Percentiles rank a stretch among this genome's conserved stretches.
Conservation (phyloP, 2,797 vertebrate genomes). For the Sylvilagus floridanus region DNA sequence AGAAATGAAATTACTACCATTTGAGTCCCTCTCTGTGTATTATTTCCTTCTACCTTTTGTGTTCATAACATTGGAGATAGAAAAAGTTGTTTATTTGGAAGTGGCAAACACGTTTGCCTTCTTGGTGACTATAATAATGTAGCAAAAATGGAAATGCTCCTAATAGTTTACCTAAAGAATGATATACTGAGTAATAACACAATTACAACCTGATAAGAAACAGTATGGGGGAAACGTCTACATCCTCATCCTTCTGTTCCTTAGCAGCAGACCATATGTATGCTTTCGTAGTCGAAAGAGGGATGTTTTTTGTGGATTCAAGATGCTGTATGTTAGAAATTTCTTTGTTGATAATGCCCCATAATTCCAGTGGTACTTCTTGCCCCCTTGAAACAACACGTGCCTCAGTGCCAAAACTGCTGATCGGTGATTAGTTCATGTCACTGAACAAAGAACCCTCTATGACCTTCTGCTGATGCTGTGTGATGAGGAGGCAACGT, state of each 20-base stretch:
- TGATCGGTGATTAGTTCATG: not conserved
- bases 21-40: not conserved
- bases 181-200: not conserved
- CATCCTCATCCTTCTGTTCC: not conserved
- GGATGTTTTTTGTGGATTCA: not conserved
- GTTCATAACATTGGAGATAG: not conserved
- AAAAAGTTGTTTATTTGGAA: conserved; percentile 21
- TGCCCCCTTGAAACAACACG: not conserved
- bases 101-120: not conserved
- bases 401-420: not conserved
- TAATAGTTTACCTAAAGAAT: not conserved
- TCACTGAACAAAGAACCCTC: not conserved
- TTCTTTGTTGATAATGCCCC: not conserved
- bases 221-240: not conserved
- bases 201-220: not conserved
- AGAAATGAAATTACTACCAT: conserved; percentile 61
- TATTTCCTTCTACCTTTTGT: conserved; percentile 32
- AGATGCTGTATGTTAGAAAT: not conserved
- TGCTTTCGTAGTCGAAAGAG: not conserved
- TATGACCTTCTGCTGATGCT: not conserved
- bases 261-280: not conserved
- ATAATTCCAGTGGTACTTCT: not conserved
- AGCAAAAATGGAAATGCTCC: not conserved
- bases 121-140: not conserved
- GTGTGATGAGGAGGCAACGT: not conserved